These are phyloP conservation scores for Equus quagga DNA, from an alignment of 2,113 vertebrate genomes.

Conservation along the genomic window DNA sequence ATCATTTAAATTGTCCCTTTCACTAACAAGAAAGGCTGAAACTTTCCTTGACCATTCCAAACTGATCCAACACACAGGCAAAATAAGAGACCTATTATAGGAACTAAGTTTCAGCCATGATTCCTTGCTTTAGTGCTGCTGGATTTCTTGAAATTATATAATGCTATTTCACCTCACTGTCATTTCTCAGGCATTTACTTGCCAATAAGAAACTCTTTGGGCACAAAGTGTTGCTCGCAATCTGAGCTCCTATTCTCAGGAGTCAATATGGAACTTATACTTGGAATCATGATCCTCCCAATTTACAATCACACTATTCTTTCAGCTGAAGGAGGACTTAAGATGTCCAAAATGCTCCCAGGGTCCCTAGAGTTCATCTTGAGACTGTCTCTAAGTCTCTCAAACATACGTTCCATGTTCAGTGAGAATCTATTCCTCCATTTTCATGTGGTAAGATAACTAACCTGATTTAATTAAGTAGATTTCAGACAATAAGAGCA, in stretches of 20 bases:
- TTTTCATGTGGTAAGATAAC: background rate
- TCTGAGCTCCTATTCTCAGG: background rate
- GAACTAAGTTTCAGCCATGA: background rate
- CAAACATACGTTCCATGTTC: background rate
- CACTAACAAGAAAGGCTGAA: background rate
- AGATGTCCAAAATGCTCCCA: background rate
- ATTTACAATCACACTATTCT: background rate
- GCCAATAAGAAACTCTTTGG: background rate
- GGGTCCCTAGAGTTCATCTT: background rate
- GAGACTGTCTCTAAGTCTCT: background rate
- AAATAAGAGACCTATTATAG: background rate
- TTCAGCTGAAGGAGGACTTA: background rate
- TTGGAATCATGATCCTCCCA: background rate
- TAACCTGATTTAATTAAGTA: background rate
- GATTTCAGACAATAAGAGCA: background rate
- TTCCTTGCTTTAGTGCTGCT: background rate
- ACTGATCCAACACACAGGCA: background rate
- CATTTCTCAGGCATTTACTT: background rate
- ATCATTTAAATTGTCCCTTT: background rate
- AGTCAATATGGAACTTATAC: background rate
- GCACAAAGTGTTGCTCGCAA: background rate
- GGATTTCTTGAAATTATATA: background rate
- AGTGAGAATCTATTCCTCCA: background rate
- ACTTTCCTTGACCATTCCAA: background rate
- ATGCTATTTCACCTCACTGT: background rate